Evolutionary conservation across 2,797 vertebrate genomes (phyloP).

Genomic region (Xiphorhynchus erythropygius): DNA sequence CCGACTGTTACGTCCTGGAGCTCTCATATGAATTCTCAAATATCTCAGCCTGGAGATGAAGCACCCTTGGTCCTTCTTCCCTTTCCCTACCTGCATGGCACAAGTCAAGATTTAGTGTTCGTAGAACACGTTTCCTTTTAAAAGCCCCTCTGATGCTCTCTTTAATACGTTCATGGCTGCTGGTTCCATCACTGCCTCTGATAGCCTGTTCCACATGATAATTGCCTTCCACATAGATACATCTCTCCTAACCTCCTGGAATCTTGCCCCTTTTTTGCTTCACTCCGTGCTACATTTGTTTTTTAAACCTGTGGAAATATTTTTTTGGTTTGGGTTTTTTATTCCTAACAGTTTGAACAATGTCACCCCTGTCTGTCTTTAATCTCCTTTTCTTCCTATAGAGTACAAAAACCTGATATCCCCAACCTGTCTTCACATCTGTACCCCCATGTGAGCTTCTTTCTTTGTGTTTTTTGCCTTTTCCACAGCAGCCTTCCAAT

Average conservation of each 20-base stretch:
- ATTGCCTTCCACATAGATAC: neutral
- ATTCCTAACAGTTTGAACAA: neutral
- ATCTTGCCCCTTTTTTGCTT: neutral
- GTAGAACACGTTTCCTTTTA: neutral
- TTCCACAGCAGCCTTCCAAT: neutral
- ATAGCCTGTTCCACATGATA: neutral
- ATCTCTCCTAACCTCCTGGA: neutral
- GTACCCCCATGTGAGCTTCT: neutral
- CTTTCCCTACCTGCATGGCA: neutral
- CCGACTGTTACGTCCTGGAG: neutral
- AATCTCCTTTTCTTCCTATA: constrained; percentile 6
- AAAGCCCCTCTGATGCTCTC: neutral
- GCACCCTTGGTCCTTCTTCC: neutral
- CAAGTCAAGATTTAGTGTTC: neutral
- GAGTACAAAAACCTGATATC: neutral
- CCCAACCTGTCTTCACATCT: neutral
- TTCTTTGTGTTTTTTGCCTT: neutral
- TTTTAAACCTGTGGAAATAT: neutral
- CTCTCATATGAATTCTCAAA: neutral
- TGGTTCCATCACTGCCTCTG: neutral
- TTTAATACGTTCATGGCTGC: neutral
- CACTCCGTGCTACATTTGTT: neutral
- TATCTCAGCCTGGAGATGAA: neutral
- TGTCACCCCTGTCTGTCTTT: neutral
- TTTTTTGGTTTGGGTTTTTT: neutral